These are phyloP conservation scores for Anabas testudineus DNA, from an alignment of 2,797 vertebrate species.

Conservation along the genomic window DNA sequence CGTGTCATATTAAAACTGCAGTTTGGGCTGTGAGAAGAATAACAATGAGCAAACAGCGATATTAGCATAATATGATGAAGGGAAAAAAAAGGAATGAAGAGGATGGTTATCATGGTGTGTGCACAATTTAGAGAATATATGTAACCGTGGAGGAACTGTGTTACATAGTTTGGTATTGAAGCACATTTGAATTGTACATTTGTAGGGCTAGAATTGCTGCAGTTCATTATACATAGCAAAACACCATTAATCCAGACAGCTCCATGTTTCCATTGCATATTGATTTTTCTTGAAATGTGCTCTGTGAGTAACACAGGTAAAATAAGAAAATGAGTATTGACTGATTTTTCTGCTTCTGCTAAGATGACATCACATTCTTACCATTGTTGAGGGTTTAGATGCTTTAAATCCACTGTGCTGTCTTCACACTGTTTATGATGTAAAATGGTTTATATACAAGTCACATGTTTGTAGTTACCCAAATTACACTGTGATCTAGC, in stretches of 20 bases:
- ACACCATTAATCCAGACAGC: slow-evolving; percentile 34
- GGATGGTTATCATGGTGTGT: background rate
- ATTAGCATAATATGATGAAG: slow-evolving; percentile 38
- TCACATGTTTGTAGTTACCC: background rate
- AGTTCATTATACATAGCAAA: slow-evolving; percentile 17
- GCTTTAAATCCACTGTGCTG: background rate
- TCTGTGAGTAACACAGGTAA: slow-evolving; percentile 10
- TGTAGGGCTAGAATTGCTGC: slow-evolving; percentile 19
- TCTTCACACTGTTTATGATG: background rate
- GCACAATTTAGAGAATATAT: slow-evolving; percentile 7
- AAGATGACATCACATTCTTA: slow-evolving; percentile 10
- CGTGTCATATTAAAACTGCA: slow-evolving; percentile 40
- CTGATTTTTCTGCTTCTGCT: slow-evolving; percentile 22
- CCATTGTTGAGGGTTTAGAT: slow-evolving; percentile 10
- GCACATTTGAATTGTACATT: slow-evolving; percentile 2
- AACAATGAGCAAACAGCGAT: slow-evolving; percentile 37
- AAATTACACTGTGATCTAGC: background rate
- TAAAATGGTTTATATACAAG: background rate
- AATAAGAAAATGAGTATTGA: slow-evolving; percentile 38
- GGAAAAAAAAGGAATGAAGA: slow-evolving; percentile 33
- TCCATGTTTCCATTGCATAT: slow-evolving; percentile 27
- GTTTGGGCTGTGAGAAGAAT: slow-evolving; percentile 30
- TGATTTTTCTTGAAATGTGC: slow-evolving; percentile 39
- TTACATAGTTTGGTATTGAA: slow-evolving; percentile 10
- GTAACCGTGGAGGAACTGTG: slow-evolving; percentile 8